phyloP scores from a whole-genome alignment of 2,113 vertebrate species.

The Phocoena sinus region DNA sequence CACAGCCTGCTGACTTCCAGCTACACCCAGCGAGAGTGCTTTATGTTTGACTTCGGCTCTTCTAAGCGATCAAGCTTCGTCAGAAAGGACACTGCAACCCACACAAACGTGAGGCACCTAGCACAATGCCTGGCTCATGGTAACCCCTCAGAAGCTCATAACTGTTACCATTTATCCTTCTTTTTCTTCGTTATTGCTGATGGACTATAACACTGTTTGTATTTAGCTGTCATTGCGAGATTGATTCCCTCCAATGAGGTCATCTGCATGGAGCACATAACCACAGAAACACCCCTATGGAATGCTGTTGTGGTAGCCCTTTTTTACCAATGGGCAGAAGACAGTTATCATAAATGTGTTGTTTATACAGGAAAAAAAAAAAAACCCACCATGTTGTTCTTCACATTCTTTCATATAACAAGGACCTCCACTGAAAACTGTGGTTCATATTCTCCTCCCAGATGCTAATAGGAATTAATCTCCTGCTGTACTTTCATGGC shows the following conservation, averaged over 20 bases:
- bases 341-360: not conserved
- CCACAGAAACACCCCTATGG: not conserved
- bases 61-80: not conserved
- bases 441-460: not conserved
- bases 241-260: not conserved
- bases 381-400: not conserved
- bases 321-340: not conserved
- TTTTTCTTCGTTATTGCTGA: not conserved
- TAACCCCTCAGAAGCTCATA: not conserved
- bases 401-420: not conserved
- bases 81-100: not conserved
- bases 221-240: not conserved
- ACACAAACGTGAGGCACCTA: not conserved
- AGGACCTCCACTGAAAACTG: not conserved
- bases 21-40: not conserved
- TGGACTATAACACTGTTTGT: not conserved
- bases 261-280: not conserved
- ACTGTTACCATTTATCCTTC: not conserved
- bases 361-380: not conserved
- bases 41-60: not conserved
- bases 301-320: not conserved
- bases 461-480: not conserved
- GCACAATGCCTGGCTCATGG: not conserved
- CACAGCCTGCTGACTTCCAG: not conserved
- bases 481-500: not conserved